Conservation (phyloP, 2,113 vertebrate genomes). For the Tupaia tana region DNA sequence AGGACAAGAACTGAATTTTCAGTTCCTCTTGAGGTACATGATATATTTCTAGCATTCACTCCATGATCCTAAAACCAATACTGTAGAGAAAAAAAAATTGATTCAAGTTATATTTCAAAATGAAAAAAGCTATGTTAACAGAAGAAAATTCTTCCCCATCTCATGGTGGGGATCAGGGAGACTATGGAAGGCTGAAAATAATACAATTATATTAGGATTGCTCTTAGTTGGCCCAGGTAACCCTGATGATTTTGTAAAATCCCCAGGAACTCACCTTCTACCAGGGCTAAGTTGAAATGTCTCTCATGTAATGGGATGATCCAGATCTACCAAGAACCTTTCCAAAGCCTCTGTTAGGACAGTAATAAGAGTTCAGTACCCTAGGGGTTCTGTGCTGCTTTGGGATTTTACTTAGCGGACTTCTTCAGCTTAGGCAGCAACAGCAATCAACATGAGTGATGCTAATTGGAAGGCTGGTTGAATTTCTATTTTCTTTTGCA, state of each 20-base stretch:
- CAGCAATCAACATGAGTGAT: conserved; percentile 59
- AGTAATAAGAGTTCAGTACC: not conserved
- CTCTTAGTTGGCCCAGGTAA: not conserved
- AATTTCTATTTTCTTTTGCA: conserved; percentile 54
- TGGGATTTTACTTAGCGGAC: conserved; percentile 20
- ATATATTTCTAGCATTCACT: not conserved
- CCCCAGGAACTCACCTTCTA: not conserved
- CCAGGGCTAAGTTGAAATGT: not conserved
- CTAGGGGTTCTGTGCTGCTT: not conserved
- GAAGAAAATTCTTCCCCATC: not conserved
- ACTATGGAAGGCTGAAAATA: not conserved
- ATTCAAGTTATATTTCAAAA: not conserved
- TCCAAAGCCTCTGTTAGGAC: not conserved
- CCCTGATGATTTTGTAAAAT: not conserved
- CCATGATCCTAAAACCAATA: not conserved
- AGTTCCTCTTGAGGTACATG: not conserved
- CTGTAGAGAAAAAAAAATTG: conserved; percentile 8
- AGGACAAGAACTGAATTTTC: not conserved
- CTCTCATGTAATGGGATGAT: not conserved
- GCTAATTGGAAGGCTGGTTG: conserved; percentile 54
- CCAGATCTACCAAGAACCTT: not conserved
- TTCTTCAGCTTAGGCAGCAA: conserved; percentile 33
- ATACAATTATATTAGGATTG: not conserved
- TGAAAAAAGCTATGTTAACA: not conserved
- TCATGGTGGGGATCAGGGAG: not conserved